A percentile compares a stretch with the other conserved stretches of the same genome.
Conservation (phyloP, 2,113 vertebrate genomes). For the Cranoglanis bouderius region DNA sequence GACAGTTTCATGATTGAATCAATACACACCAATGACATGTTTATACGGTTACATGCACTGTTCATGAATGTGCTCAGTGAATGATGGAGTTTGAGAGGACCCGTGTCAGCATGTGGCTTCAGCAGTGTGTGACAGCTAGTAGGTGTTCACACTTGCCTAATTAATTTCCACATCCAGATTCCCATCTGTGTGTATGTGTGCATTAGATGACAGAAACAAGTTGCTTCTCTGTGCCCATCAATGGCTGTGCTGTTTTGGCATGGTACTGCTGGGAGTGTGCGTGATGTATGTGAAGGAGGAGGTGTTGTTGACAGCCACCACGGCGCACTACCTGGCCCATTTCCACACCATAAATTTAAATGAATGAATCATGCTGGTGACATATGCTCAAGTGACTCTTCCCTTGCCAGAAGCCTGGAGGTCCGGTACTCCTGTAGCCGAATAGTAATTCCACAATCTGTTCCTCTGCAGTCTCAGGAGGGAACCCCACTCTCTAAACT, state of each 20-base stretch:
- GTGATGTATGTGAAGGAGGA: constrained; percentile 52
- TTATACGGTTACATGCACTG: background rate
- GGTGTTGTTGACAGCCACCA: constrained; percentile 57
- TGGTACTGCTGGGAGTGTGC: constrained; percentile 42
- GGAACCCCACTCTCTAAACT: constrained; percentile 47
- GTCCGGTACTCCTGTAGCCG: constrained; percentile 56
- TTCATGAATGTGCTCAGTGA: background rate
- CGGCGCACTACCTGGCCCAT: constrained; percentile 55
- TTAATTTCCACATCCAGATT: constrained; percentile 52
- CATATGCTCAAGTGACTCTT: constrained; percentile 59
- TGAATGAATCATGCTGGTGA: constrained; percentile 62
- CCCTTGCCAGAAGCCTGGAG: constrained; percentile 61
- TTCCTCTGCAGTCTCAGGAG: constrained; percentile 55
- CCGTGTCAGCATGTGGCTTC: constrained; percentile 26
- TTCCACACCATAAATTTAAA: constrained; percentile 60
- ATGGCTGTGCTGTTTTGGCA: constrained; percentile 27
- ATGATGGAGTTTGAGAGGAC: constrained; percentile 28
- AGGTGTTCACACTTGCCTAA: constrained; percentile 54
- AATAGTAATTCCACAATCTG: constrained; percentile 63
- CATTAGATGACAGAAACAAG: constrained; percentile 38
- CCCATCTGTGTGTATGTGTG: constrained; percentile 49
- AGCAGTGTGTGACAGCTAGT: constrained; percentile 35
- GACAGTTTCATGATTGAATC: background rate
- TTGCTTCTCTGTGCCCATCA: constrained; percentile 39
- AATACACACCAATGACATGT: background rate